Evolutionary conservation across 2,888 invertebrate species (phyloP).

Genomic region (Zeuzera pyrina): DNA sequence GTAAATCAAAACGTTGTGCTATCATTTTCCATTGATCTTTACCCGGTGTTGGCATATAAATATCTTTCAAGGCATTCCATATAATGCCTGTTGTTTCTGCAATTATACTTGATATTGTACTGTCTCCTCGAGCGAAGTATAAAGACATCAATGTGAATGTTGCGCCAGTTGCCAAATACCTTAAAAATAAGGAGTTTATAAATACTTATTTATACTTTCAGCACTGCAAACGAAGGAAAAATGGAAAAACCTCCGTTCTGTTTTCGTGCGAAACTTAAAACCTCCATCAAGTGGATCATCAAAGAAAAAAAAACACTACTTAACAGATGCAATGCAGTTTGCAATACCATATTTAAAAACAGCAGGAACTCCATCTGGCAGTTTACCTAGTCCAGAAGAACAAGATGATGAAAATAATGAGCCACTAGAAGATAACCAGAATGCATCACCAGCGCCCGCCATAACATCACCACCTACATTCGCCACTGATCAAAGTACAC

Average conservation of each 20-base stretch:
- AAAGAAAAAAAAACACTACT: background rate
- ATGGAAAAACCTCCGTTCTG: background rate
- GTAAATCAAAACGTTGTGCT: slow-evolving; percentile 15
- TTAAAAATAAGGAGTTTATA: background rate
- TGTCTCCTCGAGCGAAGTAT: background rate
- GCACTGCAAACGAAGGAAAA: background rate
- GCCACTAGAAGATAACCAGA: no score
- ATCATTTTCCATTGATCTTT: background rate
- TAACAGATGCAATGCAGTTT: background rate
- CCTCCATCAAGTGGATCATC: background rate
- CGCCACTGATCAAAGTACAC: no score
- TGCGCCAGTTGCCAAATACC: background rate
- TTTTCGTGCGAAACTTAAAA: background rate
- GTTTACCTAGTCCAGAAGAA: no score
- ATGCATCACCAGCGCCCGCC: no score
- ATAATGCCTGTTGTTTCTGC: background rate
- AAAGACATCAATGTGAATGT: background rate
- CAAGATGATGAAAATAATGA: no score
- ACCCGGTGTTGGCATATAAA: background rate
- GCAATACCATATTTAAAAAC: background rate
- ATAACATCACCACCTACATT: no score
- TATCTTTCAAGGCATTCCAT: background rate
- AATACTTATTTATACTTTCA: no score
- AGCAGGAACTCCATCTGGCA: no score
- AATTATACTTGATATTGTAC: background rate